Evolutionary conservation across 1,140 invertebrate species (phyloP), one percentile per base, ranked within the genome.

Genomic region (Heterodera schachtii): DNA sequence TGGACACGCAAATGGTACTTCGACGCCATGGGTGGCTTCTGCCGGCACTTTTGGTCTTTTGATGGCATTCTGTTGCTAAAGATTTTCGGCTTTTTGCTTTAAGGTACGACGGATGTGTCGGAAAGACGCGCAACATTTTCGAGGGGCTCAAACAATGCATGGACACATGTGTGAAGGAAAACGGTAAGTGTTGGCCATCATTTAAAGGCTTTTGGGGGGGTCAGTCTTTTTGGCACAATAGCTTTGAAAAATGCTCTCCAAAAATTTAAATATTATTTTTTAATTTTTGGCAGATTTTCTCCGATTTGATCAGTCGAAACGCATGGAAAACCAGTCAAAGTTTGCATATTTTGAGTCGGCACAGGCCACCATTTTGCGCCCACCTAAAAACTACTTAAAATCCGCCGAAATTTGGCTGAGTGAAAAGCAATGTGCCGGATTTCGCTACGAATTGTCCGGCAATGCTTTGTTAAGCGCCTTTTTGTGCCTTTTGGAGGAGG

Each of bases 21-120:
- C 64, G 83, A 89, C 73, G 87, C 88, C 60, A 78, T 67, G 46
- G 86, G 60, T 52, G 87, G 87, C 69, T 74, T 83, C 47, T 88
- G 87, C 66, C 66, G 78, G 60, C 73, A 73, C 16, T 76, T 73
- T 46, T 52, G 69, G 57, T 64, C 57, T 64, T 64, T 64, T 13
- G 57, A 64, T 19, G 16, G 3, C 13, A 64, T 52, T 52, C 6
- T 52, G 49, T 11, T 52, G 19, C 73, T 7, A 75, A 9, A 31
- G 11, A 57, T 31, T 11, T 21, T 75, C 31, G 77, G 41, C n/a
- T 75, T 64, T 78, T 6, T 88, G 86, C 31, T 31, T 31, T 31
- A 75, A 87, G 86, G 88, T 89, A 88, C 82, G 87, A 88, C 82
- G 87, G 84, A 1, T 89, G 87, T 73, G 69, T 81, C 13, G 85